These are phyloP conservation scores for Cotesia congregata DNA, from an alignment of 2,888 invertebrate genomes.

Conservation along the genomic window DNA sequence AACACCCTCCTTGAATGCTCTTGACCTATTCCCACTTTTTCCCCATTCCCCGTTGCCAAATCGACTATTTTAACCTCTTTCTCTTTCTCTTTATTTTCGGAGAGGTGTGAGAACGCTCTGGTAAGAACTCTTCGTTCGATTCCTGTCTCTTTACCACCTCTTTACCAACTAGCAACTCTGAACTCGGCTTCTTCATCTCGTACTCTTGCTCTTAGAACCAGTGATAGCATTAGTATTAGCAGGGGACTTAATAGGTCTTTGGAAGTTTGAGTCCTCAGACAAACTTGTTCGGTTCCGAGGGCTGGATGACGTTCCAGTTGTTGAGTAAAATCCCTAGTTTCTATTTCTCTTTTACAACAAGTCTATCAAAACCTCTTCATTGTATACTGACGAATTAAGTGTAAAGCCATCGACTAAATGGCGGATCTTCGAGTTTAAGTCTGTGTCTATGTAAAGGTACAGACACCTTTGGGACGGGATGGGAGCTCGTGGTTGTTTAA, in stretches of 20 bases:
- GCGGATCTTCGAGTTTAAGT: not conserved
- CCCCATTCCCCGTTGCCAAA: slow-evolving; percentile 29
- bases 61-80: slow-evolving; percentile 22
- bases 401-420: not conserved
- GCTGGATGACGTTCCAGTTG: slow-evolving; percentile 2
- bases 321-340: slow-evolving; percentile 34
- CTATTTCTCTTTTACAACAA: not conserved
- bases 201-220: not conserved
- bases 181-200: not conserved
- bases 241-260: not conserved
- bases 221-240: not conserved
- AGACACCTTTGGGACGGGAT: not conserved
- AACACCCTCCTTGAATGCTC: slow-evolving; percentile 35
- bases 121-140: no score
- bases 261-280: not conserved
- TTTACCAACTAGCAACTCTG: not conserved
- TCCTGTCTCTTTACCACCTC: not conserved
- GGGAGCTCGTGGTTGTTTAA: not conserved
- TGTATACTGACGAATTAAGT: not conserved
- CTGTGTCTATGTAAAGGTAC: not conserved
- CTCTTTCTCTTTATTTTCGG: not conserved
- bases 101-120: no score
- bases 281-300: not conserved
- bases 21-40: slow-evolving; percentile 31
- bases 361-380: not conserved